These are phyloP conservation scores for Arothron firmamentum DNA, from an alignment of 2,113 vertebrate genomes.

Conservation along the genomic window DNA sequence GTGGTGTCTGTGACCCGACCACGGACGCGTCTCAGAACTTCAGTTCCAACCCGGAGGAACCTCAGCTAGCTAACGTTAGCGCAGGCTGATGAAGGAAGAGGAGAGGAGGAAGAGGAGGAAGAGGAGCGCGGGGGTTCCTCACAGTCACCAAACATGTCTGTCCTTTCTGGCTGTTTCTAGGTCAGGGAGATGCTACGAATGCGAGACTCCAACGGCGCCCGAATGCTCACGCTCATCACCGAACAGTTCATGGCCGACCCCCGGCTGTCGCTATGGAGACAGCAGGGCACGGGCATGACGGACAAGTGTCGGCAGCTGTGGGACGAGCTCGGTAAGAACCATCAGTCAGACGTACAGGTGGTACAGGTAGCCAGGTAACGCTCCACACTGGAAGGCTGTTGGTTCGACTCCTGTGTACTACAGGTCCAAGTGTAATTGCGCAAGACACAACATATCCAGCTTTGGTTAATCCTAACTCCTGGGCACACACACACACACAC, in stretches of 20 bases:
- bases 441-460: no score
- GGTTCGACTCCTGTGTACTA: no score
- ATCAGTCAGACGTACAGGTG: no score
- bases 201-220: constrained; percentile 96
- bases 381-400: no score
- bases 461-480: no score
- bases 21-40: no score
- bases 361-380: no score
- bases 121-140: not conserved
- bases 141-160: constrained; percentile 13
- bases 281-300: constrained; percentile 96
- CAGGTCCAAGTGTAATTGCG: no score
- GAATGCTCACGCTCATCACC: constrained; percentile 95
- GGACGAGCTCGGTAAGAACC: constrained; percentile 87
- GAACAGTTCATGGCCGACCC: constrained; percentile 99
- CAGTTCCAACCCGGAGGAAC: no score
- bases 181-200: constrained; percentile 98
- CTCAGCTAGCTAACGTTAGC: no score
- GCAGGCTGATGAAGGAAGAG: not conserved
- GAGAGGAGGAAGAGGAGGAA: not conserved
- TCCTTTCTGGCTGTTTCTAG: constrained; percentile 62
- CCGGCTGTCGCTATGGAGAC: constrained; percentile 93
- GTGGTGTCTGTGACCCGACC: no score
- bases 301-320: constrained; percentile 98
- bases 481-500: no score